phyloP scores from a whole-genome alignment of 2,888 invertebrate genomes.

The Tupiocoris notatus region DNA sequence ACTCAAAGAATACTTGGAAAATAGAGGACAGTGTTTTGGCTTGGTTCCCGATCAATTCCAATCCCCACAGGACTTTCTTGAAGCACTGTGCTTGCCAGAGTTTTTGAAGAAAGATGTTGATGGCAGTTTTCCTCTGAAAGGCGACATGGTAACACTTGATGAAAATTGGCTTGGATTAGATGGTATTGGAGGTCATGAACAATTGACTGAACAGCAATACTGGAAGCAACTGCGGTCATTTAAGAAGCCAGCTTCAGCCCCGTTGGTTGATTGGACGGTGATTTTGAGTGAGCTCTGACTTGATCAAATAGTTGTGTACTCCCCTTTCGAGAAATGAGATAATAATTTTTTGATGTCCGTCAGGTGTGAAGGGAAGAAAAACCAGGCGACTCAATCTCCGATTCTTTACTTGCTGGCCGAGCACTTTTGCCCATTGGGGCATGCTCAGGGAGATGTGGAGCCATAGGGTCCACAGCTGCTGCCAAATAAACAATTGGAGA shows the following conservation, averaged over 20 bases:
- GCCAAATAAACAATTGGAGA: no score
- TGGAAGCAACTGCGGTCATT: slow-evolving; percentile 31
- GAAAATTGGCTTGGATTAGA: slow-evolving; percentile 10
- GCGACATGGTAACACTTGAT: slow-evolving; percentile 10
- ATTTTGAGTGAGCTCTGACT: slow-evolving; percentile 16
- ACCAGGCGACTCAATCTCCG: no score
- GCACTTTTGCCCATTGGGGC: no score
- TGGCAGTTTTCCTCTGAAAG: neutral
- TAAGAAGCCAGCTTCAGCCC: slow-evolving; percentile 14
- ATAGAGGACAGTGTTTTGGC: slow-evolving; percentile 15
- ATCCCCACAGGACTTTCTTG: slow-evolving; percentile 8
- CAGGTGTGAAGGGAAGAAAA: no score
- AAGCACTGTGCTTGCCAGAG: slow-evolving; percentile 14
- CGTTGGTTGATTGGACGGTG: slow-evolving; percentile 16
- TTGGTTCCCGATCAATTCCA: slow-evolving; percentile 9
- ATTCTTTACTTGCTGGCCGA: no score
- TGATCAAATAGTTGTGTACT: neutral
- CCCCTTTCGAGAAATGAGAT: neutral
- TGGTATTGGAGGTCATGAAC: slow-evolving; percentile 8
- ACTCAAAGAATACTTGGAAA: slow-evolving; percentile 10
- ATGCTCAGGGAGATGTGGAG: no score
- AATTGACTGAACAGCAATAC: slow-evolving; percentile 16
- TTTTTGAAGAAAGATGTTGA: slow-evolving; percentile 4
- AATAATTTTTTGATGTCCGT: no score
- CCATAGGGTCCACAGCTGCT: no score